Evolutionary conservation across 1,140 invertebrate species (phyloP).

Genomic region (Fopius arisanus): DNA sequence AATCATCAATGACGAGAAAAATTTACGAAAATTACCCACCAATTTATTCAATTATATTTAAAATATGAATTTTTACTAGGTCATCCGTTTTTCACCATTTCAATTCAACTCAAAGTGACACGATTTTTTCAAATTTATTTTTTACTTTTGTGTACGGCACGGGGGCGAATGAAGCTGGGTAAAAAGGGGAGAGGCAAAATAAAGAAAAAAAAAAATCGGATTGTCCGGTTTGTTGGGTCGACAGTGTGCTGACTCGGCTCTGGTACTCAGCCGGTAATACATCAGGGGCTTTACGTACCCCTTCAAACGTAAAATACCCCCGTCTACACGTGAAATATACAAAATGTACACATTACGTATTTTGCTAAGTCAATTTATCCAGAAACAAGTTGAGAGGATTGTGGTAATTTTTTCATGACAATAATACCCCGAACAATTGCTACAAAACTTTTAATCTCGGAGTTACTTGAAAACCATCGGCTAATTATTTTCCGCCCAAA

Average conservation of each 20-base stretch:
- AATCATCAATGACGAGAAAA: too few species aligned
- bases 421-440: neutral
- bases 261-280: conserved; percentile 21
- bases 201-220: conserved; percentile 39
- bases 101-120: neutral
- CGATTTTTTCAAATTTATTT: neutral
- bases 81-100: too few species aligned
- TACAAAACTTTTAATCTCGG: too few species aligned
- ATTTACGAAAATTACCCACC: too few species aligned
- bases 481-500: too few species aligned
- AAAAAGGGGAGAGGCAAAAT: neutral
- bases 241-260: conserved; percentile 49
- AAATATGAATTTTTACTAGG: too few species aligned
- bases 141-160: neutral
- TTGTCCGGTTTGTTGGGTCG: conserved; percentile 52
- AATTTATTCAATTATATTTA: too few species aligned
- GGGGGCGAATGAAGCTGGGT: neutral
- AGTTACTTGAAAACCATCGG: too few species aligned
- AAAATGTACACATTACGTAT: neutral
- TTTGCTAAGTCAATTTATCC: neutral
- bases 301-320: conserved; percentile 23
- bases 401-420: neutral
- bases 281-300: conserved; percentile 18
- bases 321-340: conserved; percentile 15
- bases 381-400: neutral